phyloP scores from a whole-genome alignment of 2,113 vertebrate genomes.

The Cricetomys ansorgei region DNA sequence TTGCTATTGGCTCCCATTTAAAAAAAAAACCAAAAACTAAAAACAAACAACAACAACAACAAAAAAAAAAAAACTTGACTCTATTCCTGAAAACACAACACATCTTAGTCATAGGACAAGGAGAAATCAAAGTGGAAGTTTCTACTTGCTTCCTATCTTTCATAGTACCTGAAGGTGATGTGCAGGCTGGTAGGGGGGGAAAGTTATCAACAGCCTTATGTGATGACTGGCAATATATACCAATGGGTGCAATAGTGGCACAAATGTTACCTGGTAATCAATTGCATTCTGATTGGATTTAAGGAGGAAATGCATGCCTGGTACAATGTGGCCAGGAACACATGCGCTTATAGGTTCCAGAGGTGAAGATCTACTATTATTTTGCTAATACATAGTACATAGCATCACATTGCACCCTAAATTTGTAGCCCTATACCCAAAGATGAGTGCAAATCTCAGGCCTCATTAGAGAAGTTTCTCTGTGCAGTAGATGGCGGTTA shows the following conservation, averaged over 20 bases:
- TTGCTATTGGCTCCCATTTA: neutral
- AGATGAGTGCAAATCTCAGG: neutral
- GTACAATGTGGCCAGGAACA: neutral
- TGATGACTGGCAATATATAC: neutral
- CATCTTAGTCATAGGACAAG: neutral
- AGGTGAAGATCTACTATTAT: neutral
- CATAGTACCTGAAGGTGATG: neutral
- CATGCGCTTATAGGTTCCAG: neutral
- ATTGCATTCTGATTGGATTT: neutral
- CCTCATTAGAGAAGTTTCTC: neutral
- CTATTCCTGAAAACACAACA: neutral
- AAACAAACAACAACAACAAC: too few species aligned
- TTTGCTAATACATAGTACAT: neutral
- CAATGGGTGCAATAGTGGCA: neutral
- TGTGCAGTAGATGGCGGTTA: neutral
- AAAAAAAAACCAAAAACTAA: too few species aligned
- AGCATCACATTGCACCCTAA: neutral
- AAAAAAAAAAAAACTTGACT: too few species aligned
- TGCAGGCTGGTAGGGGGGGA: neutral
- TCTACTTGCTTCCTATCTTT: neutral
- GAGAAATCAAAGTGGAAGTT: neutral
- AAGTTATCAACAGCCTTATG: neutral
- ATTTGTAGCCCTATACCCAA: neutral
- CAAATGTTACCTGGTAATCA: neutral
- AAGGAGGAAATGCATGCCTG: neutral